Conservation (phyloP, 1,140 invertebrate genomes). For the Aradophagus sp. region DNA sequence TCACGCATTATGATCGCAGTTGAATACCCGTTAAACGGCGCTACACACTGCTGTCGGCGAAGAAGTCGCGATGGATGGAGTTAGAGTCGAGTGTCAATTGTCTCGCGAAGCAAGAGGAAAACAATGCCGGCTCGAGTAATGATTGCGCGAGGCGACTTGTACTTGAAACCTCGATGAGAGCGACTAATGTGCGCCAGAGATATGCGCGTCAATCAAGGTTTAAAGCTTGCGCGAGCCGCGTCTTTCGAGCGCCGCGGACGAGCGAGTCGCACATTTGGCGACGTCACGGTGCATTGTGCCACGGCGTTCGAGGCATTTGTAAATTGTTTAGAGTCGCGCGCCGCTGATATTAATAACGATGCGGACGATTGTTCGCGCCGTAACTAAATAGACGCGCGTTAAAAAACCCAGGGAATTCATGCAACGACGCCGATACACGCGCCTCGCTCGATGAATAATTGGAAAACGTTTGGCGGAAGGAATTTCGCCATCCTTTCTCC, state of each 20-base stretch:
- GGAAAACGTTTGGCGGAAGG: too few relatives aligned
- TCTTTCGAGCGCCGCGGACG: conserved; percentile 20
- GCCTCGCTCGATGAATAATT: too few relatives aligned
- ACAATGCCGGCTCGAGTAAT: conserved; percentile 46
- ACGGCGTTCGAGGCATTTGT: conserved; percentile 20
- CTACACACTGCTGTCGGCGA: conserved; percentile 11
- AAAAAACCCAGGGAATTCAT: too few relatives aligned
- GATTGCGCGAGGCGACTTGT: conserved; percentile 42
- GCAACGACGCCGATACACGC: too few relatives aligned
- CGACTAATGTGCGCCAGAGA: conserved; percentile 51
- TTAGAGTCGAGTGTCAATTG: conserved; percentile 46
- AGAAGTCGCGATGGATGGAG: conserved; percentile 38
- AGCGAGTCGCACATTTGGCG: conserved; percentile 26
- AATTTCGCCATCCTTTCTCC: too few relatives aligned
- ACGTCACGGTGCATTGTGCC: conserved; percentile 37
- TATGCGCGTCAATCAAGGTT: conserved; percentile 63
- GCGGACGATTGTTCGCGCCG: conserved; percentile 8
- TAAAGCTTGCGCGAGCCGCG: conserved; percentile 19
- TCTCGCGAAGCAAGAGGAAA: conserved; percentile 22
- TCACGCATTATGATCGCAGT: too few relatives aligned
- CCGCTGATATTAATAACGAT: conserved; percentile 31
- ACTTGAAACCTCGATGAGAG: conserved; percentile 51
- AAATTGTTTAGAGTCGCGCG: conserved; percentile 40
- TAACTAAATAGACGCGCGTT: conserved; percentile 5
- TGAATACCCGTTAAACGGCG: conserved; percentile 10